phyloP scores from a whole-genome alignment of 2,888 invertebrate genomes.

The Tenthredo notha region DNA sequence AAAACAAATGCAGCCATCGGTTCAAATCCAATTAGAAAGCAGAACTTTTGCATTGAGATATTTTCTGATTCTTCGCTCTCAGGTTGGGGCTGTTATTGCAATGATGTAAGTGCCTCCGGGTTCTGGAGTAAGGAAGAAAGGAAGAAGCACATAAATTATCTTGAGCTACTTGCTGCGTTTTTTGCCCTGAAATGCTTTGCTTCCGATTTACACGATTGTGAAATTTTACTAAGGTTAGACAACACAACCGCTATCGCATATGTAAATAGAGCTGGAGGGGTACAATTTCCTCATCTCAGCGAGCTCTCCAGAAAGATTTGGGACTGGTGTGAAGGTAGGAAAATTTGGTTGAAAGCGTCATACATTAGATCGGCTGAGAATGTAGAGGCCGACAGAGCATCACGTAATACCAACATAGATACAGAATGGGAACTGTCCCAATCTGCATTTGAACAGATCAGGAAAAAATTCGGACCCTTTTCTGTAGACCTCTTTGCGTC shows the following conservation, averaged over 20 bases:
- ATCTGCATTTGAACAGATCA: constrained; percentile 52
- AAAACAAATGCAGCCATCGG: constrained; percentile 24
- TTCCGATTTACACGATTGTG: constrained; percentile 51
- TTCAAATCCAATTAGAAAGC: constrained; percentile 49
- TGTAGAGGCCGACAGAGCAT: constrained; percentile 15
- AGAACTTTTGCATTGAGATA: constrained; percentile 25
- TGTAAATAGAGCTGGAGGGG: constrained; percentile 1
- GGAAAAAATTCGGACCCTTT: constrained; percentile 41
- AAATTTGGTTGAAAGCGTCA: background rate
- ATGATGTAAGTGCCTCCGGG: constrained; percentile 1
- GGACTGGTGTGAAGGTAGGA: background rate
- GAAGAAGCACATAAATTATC: constrained; percentile 50
- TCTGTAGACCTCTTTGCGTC: constrained; percentile 66
- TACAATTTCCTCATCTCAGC: background rate
- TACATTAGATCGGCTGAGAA: background rate
- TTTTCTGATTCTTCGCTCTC: constrained; percentile 48
- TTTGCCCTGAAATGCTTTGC: constrained; percentile 60
- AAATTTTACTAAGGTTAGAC: constrained; percentile 60
- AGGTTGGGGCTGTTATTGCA: constrained; percentile 50
- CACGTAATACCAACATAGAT: constrained; percentile 42
- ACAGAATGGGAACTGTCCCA: constrained; percentile 59
- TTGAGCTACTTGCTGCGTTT: constrained; percentile 55
- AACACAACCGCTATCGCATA: constrained; percentile 61
- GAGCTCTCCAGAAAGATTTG: background rate
- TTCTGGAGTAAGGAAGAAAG: constrained; percentile 51